Evolutionary conservation across 30 jellyfish, hydroid and myxozoan genomes (phyloP).

Genomic region (Aurelia coerulea): DNA sequence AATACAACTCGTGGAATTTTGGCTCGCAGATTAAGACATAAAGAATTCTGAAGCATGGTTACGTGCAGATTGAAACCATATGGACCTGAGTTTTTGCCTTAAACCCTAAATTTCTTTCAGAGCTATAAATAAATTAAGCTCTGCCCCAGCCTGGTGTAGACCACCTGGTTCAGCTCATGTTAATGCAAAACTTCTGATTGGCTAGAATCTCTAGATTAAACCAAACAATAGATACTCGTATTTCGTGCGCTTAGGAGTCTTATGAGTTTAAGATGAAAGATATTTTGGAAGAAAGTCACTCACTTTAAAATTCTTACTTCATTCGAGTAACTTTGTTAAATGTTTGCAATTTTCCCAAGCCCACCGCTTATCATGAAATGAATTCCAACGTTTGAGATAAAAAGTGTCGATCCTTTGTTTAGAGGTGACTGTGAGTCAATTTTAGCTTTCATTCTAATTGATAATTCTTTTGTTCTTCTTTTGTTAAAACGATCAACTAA

Average conservation of each 20-base stretch:
- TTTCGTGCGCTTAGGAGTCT: conserved; percentile 9
- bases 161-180: conserved; percentile 53
- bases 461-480: conserved; percentile 36
- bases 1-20: neutral
- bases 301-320: too few species aligned
- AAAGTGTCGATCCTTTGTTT: conserved; percentile 30
- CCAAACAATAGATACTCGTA: neutral
- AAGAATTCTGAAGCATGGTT: conserved; percentile 51
- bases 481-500: conserved; percentile 36
- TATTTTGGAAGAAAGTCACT: too few species aligned
- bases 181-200: conserved; percentile 24
- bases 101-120: conserved; percentile 49
- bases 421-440: conserved; percentile 36
- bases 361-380: too few species aligned
- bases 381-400: conserved; percentile 23
- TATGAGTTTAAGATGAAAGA: neutral
- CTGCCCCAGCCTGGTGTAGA: conserved; percentile 74
- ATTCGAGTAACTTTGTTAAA: too few species aligned
- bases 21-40: conserved; percentile 15
- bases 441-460: conserved; percentile 47
- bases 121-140: conserved; percentile 58
- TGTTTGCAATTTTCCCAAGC: neutral
- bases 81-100: conserved; percentile 33
- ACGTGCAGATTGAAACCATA: conserved; percentile 71
- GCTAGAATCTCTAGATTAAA: conserved; percentile 1